Evolutionary conservation across 2,888 invertebrate genomes (phyloP).

Genomic region (Andrena camellia): DNA sequence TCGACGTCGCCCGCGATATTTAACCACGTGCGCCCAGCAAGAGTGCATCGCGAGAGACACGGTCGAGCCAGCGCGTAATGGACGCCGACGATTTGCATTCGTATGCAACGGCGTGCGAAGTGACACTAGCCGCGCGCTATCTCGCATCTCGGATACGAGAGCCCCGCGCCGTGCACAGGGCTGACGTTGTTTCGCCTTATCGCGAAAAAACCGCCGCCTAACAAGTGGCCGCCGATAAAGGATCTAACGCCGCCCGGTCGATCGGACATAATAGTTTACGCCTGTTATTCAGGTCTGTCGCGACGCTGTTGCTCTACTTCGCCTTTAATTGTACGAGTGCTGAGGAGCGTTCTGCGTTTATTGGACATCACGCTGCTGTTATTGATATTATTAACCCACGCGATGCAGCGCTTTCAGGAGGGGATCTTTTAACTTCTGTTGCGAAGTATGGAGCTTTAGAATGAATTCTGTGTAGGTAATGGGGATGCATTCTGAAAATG

Average conservation of each 20-base stretch:
- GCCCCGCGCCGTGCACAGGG: neutral
- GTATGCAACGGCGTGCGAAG: conserved; percentile 31
- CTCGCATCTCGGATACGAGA: conserved; percentile 25
- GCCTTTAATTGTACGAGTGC: neutral
- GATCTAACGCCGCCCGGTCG: conserved; percentile 2
- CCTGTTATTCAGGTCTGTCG: conserved; percentile 3
- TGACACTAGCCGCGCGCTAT: conserved; percentile 38
- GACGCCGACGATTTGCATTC: conserved; percentile 46
- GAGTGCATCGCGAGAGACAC: conserved; percentile 44
- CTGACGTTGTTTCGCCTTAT: conserved; percentile 19
- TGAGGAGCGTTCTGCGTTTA: conserved; percentile 26
- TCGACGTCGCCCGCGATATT: conserved; percentile 24
- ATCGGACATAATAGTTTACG: conserved; percentile 38
- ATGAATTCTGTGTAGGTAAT: too few relatives aligned
- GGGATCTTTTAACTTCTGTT: too few relatives aligned
- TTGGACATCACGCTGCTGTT: conserved; percentile 31
- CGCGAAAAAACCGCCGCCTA: conserved; percentile 29
- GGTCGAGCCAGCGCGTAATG: conserved; percentile 38
- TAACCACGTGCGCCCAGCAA: conserved; percentile 38
- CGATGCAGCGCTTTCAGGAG: too few relatives aligned
- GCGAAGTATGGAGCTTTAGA: too few relatives aligned
- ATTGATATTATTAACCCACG: conserved; percentile 41
- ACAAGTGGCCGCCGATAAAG: conserved; percentile 33
- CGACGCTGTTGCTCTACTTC: neutral
- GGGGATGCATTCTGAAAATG: too few relatives aligned